Percentiles rank a stretch among this genome's conserved stretches.
These are phyloP conservation scores for Dallia pectoralis DNA, from an alignment of 2,797 vertebrate species.

Conservation along the genomic window DNA sequence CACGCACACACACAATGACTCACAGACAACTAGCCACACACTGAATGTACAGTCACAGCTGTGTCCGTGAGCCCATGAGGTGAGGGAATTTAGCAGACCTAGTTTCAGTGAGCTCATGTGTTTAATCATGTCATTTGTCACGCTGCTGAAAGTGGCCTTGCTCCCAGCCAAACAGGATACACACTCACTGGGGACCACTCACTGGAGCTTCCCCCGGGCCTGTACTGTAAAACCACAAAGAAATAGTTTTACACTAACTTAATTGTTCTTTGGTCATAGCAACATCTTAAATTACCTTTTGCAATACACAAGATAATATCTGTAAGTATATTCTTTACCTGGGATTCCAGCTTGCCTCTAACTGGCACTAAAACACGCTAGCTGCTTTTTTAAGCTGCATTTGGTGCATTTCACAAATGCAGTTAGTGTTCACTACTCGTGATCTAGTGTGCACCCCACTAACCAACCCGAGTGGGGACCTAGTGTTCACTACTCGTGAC, in stretches of 20 bases:
- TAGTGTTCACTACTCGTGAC: no score
- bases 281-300: no score
- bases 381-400: no score
- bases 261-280: background rate
- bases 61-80: slow-evolving; percentile 33
- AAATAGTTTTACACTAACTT: background rate
- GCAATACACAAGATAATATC: no score
- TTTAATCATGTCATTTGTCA: slow-evolving; percentile 60
- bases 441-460: no score
- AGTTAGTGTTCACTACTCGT: no score
- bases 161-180: slow-evolving; percentile 22
- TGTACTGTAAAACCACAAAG: slow-evolving; percentile 21
- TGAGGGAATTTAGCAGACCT: slow-evolving; percentile 58
- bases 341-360: no score
- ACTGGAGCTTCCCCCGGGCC: background rate
- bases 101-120: slow-evolving; percentile 54
- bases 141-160: slow-evolving; percentile 28
- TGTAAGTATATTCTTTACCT: no score
- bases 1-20: slow-evolving; percentile 4
- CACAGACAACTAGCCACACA: slow-evolving; percentile 11
- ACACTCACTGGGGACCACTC: background rate
- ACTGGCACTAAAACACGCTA: no score
- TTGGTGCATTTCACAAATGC: no score
- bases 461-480: no score
- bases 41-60: slow-evolving; percentile 25